These are phyloP conservation scores for Chelmon rostratus DNA, from an alignment of 2,797 vertebrate species.

Conservation along the genomic window DNA sequence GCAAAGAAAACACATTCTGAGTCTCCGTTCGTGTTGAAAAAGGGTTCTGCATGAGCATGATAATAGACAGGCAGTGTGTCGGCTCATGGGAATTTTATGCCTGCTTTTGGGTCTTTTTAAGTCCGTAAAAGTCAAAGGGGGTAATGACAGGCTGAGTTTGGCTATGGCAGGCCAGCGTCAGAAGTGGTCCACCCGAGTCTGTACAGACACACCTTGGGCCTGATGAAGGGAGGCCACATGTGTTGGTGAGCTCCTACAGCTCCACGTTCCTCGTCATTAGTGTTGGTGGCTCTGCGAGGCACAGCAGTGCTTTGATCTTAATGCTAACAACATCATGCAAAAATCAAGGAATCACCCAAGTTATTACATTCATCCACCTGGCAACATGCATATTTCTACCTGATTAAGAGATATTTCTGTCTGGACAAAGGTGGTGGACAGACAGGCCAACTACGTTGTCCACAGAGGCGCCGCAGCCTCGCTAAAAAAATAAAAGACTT, in stretches of 20 bases:
- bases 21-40: conserved; percentile 18
- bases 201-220: conserved; percentile 45
- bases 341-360: too few relatives aligned
- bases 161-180: conserved; percentile 40
- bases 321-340: neutral
- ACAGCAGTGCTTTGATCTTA: neutral
- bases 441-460: too few relatives aligned
- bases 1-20: conserved; percentile 31
- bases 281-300: neutral
- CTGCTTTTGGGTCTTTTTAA: conserved; percentile 33
- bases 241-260: neutral
- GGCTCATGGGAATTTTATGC: conserved; percentile 27
- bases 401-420: too few relatives aligned
- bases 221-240: conserved; percentile 19
- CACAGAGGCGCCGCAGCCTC: too few relatives aligned
- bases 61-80: conserved; percentile 1
- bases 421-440: too few relatives aligned
- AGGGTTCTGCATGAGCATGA: conserved; percentile 1
- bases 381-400: too few relatives aligned
- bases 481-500: too few relatives aligned
- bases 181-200: conserved; percentile 20
- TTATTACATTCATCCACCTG: too few relatives aligned
- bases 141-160: conserved; percentile 56
- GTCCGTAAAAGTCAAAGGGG: conserved; percentile 31
- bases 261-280: neutral